Evolutionary conservation across 2,113 vertebrate species (phyloP).

Genomic region (Ranitomeya imitator): DNA sequence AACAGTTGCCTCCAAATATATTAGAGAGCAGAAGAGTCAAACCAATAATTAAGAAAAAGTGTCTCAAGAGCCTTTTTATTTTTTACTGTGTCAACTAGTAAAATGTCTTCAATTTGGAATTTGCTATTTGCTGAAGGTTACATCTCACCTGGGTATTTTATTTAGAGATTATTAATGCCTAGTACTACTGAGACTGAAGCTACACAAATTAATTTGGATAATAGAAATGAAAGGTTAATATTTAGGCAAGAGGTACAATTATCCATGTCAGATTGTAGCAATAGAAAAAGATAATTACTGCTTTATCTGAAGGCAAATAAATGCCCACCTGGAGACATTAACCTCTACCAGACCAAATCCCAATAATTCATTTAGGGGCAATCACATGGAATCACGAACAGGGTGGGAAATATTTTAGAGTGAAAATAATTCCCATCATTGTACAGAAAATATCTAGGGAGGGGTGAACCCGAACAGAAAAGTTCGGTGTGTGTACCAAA

Average conservation of each 20-base stretch:
- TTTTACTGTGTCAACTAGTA: constrained; percentile 13
- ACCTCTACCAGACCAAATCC: background rate
- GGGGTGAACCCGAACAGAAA: too few relatives aligned
- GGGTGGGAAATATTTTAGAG: background rate
- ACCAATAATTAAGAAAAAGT: background rate
- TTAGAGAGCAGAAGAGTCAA: background rate
- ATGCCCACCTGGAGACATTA: too few relatives aligned
- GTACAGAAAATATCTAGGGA: background rate
- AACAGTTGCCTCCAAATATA: background rate
- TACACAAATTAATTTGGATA: too few relatives aligned
- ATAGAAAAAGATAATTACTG: background rate
- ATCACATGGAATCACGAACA: background rate
- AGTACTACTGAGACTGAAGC: background rate
- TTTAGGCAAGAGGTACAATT: background rate
- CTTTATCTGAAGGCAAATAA: background rate
- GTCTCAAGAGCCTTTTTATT: background rate
- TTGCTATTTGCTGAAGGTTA: constrained; percentile 4
- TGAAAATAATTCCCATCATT: background rate
- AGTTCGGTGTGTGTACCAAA: too few relatives aligned
- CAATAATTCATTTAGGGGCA: background rate
- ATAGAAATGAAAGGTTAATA: constrained; percentile 12
- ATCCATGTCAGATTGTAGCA: background rate
- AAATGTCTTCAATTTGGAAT: background rate
- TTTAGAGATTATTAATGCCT: background rate
- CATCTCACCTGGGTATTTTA: background rate